phyloP scores from a whole-genome alignment of 2,797 vertebrate genomes.

The Heteromormyrus szaboi region DNA sequence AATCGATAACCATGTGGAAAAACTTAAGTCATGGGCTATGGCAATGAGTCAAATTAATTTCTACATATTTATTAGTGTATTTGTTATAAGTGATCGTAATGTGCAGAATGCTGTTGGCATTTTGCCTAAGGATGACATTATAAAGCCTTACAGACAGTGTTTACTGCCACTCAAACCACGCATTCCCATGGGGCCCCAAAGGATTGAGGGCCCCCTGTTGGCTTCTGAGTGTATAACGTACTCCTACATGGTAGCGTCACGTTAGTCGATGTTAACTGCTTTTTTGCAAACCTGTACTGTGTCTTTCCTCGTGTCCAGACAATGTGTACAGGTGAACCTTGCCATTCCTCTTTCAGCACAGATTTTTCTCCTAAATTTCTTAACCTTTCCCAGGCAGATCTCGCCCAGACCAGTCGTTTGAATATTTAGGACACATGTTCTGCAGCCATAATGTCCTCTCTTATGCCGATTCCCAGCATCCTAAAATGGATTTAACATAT shows the following conservation, averaged over 20 bases:
- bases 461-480: background rate
- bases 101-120: background rate
- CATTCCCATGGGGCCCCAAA: background rate
- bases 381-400: background rate
- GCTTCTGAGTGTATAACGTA: background rate
- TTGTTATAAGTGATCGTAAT: background rate
- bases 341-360: background rate
- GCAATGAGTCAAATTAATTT: background rate
- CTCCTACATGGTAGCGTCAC: background rate
- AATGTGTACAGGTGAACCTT: background rate
- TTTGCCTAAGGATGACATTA: background rate
- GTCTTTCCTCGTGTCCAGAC: background rate
- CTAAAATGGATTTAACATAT: constrained; percentile 3
- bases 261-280: background rate
- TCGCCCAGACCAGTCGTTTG: background rate
- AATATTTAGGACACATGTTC: constrained; percentile 3
- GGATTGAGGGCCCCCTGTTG: background rate
- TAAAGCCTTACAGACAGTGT: background rate
- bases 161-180: background rate
- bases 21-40: background rate
- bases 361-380: background rate
- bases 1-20: background rate
- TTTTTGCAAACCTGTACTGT: background rate
- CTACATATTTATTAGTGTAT: background rate
- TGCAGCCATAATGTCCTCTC: background rate